phyloP scores from a whole-genome alignment of 2,888 invertebrate species.

The Parnassius smintheus region DNA sequence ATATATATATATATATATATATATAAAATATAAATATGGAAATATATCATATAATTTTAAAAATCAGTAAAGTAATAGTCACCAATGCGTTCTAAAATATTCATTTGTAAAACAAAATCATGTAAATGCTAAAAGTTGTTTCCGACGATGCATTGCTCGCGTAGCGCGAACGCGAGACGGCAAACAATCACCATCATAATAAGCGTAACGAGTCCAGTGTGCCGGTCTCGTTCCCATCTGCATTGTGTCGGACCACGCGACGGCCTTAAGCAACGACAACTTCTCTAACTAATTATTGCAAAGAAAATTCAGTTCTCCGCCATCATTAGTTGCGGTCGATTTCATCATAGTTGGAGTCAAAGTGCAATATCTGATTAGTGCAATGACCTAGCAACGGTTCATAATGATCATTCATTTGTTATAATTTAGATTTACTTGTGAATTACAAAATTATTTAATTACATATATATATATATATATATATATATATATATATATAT shows the following conservation, averaged over 20 bases:
- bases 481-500: too few species aligned
- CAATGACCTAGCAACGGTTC: not conserved
- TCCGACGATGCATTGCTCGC: slow-evolving; percentile 45
- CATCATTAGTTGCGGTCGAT: slow-evolving; percentile 22
- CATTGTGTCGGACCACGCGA: slow-evolving; percentile 51
- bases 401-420: too few species aligned
- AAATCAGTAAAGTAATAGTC: slow-evolving; percentile 13
- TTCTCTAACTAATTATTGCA: slow-evolving; percentile 26
- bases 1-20: not conserved
- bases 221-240: slow-evolving; percentile 59
- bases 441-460: too few species aligned
- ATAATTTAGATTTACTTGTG: too few species aligned
- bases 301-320: slow-evolving; percentile 35
- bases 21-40: not conserved
- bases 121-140: slow-evolving; percentile 35
- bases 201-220: slow-evolving; percentile 61
- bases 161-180: slow-evolving; percentile 53
- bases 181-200: slow-evolving; percentile 67
- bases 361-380: slow-evolving; percentile 2
- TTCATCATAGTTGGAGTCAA: slow-evolving; percentile 11
- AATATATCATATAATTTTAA: not conserved
- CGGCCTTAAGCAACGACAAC: slow-evolving; percentile 37
- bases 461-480: too few species aligned
- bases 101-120: slow-evolving; percentile 54
- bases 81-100: slow-evolving; percentile 15